Evolutionary conservation across 2,888 invertebrate species (phyloP), one percentile per base, ranked within the genome.

Genomic region (Andrena dorsata): DNA sequence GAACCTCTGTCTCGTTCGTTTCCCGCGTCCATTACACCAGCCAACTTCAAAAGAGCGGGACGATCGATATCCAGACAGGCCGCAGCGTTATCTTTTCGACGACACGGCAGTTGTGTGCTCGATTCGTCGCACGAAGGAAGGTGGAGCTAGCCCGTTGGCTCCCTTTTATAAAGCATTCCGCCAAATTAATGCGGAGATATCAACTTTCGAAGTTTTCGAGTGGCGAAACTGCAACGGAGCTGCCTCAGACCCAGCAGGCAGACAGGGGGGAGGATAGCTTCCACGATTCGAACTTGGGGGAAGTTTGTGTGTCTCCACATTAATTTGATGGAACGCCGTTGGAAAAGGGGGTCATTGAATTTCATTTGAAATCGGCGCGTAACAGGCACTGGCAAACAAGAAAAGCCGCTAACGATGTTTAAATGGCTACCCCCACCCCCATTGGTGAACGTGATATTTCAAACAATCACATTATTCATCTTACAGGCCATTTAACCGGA

Each of bases 391-490:
- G 16, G 41, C 23, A n/a, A 10, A n/a, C n/a, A 69, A 74, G 66
- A 68, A 71, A 66, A 47, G 8, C 16, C 58, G 49, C 69, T 82
- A 82, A 82, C 82, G 80, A 80, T 72, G 68, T 80, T 80, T 82
- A 80, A 82, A 82, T 66, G 80, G 80, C 75, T 41, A 41, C 28
- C n/a, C 60, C n/a, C 53, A 1, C 0, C 26, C 32, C 8, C 13
- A 35, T 10, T 30, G 30, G 56, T 65, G 20, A 70, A 80, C 51
- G 58, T 64, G 70, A 68, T 58, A 72, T 71, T 56, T 72, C 58
- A 53, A 82, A 76, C 63, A 72, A 76, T 82, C 82, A 28, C 76
- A 80, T 82, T 80, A 72, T 82, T 76, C 76, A 76, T 80, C 72
- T 80, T 60, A 71, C 80, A 60, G 66, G 28, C 69, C 73, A 81